Conservation (phyloP, 2,888 invertebrate species). For the Agriopis aurantiaria region DNA sequence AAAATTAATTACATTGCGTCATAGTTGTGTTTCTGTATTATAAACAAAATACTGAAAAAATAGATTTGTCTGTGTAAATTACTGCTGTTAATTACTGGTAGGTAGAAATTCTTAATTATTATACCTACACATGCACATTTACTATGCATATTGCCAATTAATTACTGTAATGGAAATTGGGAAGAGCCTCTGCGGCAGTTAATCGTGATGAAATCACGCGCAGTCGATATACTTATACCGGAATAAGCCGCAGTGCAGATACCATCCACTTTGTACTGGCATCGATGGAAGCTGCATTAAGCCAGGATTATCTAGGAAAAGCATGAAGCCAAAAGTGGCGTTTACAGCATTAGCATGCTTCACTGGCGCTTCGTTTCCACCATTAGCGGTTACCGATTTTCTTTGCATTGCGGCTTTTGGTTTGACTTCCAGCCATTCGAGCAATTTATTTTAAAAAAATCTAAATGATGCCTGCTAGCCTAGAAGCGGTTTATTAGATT, state of each 20-base stretch:
- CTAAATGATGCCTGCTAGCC: too few species aligned
- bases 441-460: too few species aligned
- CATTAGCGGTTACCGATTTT: background rate
- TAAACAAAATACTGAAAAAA: too few species aligned
- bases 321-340: background rate
- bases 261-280: background rate
- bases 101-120: background rate
- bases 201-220: slow-evolving; percentile 16
- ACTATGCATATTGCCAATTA: slow-evolving; percentile 2
- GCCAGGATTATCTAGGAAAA: background rate
- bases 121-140: background rate
- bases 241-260: slow-evolving; percentile 26
- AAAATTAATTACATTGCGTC: too few species aligned
- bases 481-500: too few species aligned
- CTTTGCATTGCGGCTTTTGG: too few species aligned
- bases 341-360: background rate
- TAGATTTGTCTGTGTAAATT: too few species aligned
- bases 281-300: background rate
- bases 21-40: too few species aligned
- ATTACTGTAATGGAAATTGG: slow-evolving; percentile 1
- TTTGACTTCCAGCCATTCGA: too few species aligned
- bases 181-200: background rate
- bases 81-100: too few species aligned
- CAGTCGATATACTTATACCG: background rate
- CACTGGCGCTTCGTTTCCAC: background rate